Conservation (phyloP, 2,888 invertebrate species). For the Rotaria macrura region DNA sequence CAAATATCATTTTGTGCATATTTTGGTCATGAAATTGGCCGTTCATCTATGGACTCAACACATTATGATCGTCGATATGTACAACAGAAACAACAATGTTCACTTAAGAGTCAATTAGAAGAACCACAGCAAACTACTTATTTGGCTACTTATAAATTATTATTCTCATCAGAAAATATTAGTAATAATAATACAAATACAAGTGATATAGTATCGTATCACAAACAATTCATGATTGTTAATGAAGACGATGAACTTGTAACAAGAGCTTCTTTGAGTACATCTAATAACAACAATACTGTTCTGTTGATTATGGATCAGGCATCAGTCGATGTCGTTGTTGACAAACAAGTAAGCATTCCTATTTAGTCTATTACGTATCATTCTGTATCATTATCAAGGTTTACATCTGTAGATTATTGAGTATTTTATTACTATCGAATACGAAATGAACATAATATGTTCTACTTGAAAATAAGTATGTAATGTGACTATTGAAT, state of each 20-base stretch:
- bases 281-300: not conserved
- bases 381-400: not conserved
- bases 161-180: not conserved
- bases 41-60: not conserved
- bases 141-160: not conserved
- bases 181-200: no score
- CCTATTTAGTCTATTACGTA: not conserved
- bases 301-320: not conserved
- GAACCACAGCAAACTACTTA: not conserved
- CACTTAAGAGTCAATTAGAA: not conserved
- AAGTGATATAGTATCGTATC: not conserved
- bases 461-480: no score
- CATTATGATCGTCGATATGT: not conserved
- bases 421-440: no score
- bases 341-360: not conserved
- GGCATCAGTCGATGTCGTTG: not conserved
- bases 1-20: not conserved
- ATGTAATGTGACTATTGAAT: no score
- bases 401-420: no score
- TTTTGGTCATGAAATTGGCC: not conserved
- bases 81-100: conserved; percentile 5
- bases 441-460: no score
- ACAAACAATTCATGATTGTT: not conserved
- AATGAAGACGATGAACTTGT: not conserved
- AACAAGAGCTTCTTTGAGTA: not conserved